These are phyloP conservation scores for Morone saxatilis DNA, from an alignment of 2,113 vertebrate genomes.

Conservation along the genomic window DNA sequence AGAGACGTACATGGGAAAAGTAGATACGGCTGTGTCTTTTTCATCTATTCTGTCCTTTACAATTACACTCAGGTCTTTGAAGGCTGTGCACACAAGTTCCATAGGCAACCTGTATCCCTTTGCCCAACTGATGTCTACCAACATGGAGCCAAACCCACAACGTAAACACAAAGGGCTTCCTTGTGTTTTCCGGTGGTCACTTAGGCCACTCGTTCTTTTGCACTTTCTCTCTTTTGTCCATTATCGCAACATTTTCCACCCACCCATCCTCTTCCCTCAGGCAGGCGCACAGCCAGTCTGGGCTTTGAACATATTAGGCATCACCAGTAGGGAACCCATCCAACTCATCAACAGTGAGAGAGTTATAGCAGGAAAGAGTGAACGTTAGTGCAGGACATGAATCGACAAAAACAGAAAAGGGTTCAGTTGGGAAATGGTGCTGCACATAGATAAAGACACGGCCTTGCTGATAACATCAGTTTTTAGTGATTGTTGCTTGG, in stretches of 20 bases:
- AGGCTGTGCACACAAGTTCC: constrained; percentile 32
- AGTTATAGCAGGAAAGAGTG: constrained; percentile 77
- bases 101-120: constrained; percentile 33
- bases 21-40: constrained; percentile 43
- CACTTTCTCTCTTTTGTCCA: constrained; percentile 55
- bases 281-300: constrained; percentile 36
- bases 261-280: constrained; percentile 80
- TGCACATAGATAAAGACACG: constrained; percentile 42
- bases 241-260: constrained; percentile 75
- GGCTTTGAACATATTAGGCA: constrained; percentile 53
- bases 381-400: constrained; percentile 50
- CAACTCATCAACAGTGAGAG: constrained; percentile 61
- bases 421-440: constrained; percentile 61
- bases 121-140: constrained; percentile 46
- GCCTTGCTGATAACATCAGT: background rate
- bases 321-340: constrained; percentile 39
- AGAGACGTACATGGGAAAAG: constrained; percentile 66
- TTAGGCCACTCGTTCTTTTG: constrained; percentile 39
- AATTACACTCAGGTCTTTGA: constrained; percentile 62
- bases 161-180: constrained; percentile 68
- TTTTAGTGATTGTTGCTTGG: background rate
- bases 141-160: constrained; percentile 63
- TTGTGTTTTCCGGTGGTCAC: constrained; percentile 58
- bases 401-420: constrained; percentile 55
- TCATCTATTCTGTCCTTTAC: constrained; percentile 52